A percentile compares a stretch with the other conserved stretches of the same genome.
These are phyloP conservation scores for Drosophila basisetae DNA, from an alignment of 2,888 invertebrate genomes.

Conservation along the genomic window DNA sequence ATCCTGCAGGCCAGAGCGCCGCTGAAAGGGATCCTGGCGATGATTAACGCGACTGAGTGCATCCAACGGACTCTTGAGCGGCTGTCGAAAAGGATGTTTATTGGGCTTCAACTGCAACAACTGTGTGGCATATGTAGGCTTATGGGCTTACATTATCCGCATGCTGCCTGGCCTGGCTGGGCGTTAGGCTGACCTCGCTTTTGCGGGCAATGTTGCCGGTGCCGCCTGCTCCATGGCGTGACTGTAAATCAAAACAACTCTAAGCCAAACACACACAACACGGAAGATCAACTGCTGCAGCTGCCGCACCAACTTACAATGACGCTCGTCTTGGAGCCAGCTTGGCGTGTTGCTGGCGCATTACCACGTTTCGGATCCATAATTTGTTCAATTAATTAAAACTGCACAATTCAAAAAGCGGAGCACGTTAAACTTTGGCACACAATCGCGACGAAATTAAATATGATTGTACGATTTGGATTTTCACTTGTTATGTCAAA, in stretches of 20 bases:
- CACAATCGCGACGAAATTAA: slow-evolving; percentile 39
- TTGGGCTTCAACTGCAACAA: background rate
- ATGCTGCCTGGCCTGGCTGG: slow-evolving; percentile 75
- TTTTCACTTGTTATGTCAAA: slow-evolving; percentile 1
- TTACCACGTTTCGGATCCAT: slow-evolving; percentile 68
- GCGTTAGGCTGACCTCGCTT: slow-evolving; percentile 82
- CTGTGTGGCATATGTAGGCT: background rate
- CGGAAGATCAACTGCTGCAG: background rate
- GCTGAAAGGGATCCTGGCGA: slow-evolving; percentile 69
- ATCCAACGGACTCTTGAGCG: slow-evolving; percentile 82
- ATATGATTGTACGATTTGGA: slow-evolving; percentile 11
- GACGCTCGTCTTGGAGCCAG: slow-evolving; percentile 62
- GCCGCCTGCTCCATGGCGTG: slow-evolving; percentile 44
- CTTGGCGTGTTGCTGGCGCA: slow-evolving; percentile 57
- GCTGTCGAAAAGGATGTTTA: slow-evolving; percentile 35
- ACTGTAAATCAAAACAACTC: slow-evolving; percentile 43
- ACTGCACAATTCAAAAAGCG: slow-evolving; percentile 29
- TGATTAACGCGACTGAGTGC: slow-evolving; percentile 77
- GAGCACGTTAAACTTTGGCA: slow-evolving; percentile 46
- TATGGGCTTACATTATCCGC: slow-evolving; percentile 68
- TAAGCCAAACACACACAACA: slow-evolving; percentile 12
- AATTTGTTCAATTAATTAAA: slow-evolving; percentile 29
- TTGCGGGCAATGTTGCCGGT: slow-evolving; percentile 51
- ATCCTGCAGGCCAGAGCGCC: slow-evolving; percentile 82
- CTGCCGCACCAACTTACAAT: slow-evolving; percentile 55